These are phyloP conservation scores for Hippopotamyrus pictus DNA, from an alignment of 2,797 vertebrate species.

Conservation along the genomic window DNA sequence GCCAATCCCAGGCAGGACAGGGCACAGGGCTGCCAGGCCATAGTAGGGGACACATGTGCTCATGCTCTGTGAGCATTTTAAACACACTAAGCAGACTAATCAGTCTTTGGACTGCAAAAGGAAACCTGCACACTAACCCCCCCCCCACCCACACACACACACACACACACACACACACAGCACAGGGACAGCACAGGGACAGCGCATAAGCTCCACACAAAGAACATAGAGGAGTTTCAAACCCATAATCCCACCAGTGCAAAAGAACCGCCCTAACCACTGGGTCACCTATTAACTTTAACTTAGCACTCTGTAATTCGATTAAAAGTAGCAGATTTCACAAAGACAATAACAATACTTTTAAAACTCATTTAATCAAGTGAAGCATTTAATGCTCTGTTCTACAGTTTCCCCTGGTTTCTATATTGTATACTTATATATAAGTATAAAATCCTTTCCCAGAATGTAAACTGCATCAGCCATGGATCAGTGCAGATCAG, in stretches of 20 bases:
- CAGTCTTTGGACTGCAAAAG: background rate
- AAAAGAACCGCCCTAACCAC: background rate
- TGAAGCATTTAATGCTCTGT: background rate
- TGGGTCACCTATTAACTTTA: background rate
- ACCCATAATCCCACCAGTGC: background rate
- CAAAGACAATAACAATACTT: background rate
- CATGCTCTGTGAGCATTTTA: background rate
- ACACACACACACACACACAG: too few species aligned
- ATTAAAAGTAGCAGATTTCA: background rate
- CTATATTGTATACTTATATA: background rate
- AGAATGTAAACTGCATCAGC: background rate
- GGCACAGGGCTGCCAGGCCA: background rate
- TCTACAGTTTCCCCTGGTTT: background rate
- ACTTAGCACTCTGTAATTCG: background rate
- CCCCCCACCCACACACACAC: too few species aligned
- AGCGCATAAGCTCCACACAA: too few species aligned
- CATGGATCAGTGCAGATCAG: background rate
- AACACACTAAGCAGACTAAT: background rate
- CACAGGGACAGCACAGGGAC: background rate
- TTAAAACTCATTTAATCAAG: background rate
- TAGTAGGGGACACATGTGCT: background rate
- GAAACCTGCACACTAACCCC: background rate
- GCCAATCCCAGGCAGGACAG: background rate
- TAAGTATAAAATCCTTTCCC: background rate
- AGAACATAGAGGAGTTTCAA: background rate